Evolutionary conservation across 2,888 invertebrate genomes (phyloP), one percentile per base, ranked within the genome.

Genomic region (Mayetiola destructor): DNA sequence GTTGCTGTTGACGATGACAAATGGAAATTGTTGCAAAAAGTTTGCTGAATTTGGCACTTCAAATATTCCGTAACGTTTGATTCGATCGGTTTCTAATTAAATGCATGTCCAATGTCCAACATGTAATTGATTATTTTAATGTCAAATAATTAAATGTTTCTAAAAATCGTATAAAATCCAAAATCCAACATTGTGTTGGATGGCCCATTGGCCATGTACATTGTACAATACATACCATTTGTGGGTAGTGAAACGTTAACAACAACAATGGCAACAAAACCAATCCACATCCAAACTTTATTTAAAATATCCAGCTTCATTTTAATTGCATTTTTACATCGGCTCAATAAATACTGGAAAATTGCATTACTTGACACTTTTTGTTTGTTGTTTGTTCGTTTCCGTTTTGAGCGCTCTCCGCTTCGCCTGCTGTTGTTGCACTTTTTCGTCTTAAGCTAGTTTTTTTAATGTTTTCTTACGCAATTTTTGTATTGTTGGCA

Each of bases 261-360:
- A 48, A 48, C 48, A n/a, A n/a, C n/a, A n/a, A n/a, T n/a, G 48
- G 48, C 29, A 48, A 48, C 3, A n/a, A 48, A 16, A n/a, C 48
- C 55, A n/a, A 55, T 55, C 37, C 55, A 55, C 35, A 36, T 32
- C 20, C 36, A 55, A 32, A 55, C n/a, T 55, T 9, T 37, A 37
- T 55, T 55, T 36, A 55, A 55, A 55, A 36, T 55, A 55, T 55
- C 55, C 55, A 55, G 36, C 55, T 55, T 55, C 55, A 55, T 55
- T 36, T 55, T 55, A 37, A 55, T 35, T 55, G 55, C 37, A 55
- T 55, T 23, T 36, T 35, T 37, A 55, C 55, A 55, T 36, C 23
- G 37, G 23, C 12, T 23, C 48, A n/a, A 48, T 27, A 48, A 48
- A 48, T 27, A 48, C 48, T 27, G 16, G 23, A 48, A 27, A 48